Evolutionary conservation across 2,797 vertebrate genomes (phyloP).

Genomic region (Coilia nasus): DNA sequence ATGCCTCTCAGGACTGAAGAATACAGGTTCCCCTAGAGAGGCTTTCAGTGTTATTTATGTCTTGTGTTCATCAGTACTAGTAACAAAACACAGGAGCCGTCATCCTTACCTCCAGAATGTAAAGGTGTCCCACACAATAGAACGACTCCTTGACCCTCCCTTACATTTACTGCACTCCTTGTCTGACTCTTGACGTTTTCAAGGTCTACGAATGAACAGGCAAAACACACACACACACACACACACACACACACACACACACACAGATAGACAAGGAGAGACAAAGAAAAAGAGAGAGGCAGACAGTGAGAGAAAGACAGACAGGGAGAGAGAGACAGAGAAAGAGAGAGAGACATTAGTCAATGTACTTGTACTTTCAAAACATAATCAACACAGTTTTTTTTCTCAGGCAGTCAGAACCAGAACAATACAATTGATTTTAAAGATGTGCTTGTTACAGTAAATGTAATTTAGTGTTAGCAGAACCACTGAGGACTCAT

Average conservation of each 20-base stretch:
- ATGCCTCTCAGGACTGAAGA: too few relatives aligned
- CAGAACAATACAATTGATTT: not conserved
- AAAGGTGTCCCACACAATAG: conserved; percentile 86
- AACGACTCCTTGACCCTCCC: conserved; percentile 93
- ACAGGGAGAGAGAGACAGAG: not conserved
- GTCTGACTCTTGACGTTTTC: conserved; percentile 85
- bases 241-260: too few relatives aligned
- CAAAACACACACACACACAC: conserved; percentile 25
- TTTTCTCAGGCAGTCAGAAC: not conserved
- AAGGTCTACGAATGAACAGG: conserved; percentile 74
- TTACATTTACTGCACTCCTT: conserved; percentile 88
- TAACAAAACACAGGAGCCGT: not conserved
- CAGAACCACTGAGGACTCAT: not conserved
- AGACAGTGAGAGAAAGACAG: too few relatives aligned
- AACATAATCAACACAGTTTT: not conserved
- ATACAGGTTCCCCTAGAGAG: not conserved
- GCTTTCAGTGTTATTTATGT: not conserved
- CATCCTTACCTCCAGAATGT: conserved; percentile 85
- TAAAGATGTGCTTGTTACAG: not conserved
- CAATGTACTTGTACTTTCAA: not conserved
- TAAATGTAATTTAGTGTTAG: not conserved
- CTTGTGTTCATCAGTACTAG: too few relatives aligned
- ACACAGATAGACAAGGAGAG: not conserved
- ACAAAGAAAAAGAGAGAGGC: not conserved
- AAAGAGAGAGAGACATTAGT: too few relatives aligned